Base-by-base conservation (phyloP, 2,888 invertebrate genomes). In the Apoda limacodes region DNA sequence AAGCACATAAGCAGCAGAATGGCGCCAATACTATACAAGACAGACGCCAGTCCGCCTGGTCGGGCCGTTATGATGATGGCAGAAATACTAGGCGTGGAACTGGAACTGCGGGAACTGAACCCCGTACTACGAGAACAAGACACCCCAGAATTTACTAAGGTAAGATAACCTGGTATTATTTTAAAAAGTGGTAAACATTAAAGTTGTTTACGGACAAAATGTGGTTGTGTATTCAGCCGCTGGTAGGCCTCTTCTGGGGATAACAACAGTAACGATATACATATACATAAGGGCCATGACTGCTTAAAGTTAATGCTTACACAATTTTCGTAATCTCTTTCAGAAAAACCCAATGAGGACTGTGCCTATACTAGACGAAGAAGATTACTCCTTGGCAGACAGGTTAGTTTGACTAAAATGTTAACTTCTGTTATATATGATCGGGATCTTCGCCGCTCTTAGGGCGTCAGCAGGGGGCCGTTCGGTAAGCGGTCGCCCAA, bases 331-430 rank as follows among this genome's bases (percentile, higher is more conserved):
- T n/a, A n/a, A n/a, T n/a, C 3, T 4, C 43, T 67, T 60, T 30
- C 57, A 78, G 76, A 74, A 66, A 65, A 78, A 76, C 35, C 75
- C 76, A 2, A 75, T 78, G 74, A 59, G 58, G 36, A 74, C 76
- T 1, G 53, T 78, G 26, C 76, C 76, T 1, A 43, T 66, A 9
- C 51, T 61, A 25, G 70, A 68, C 27, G 76, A 75, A 40, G 66
- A 55, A 2, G 64, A 64, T 28, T 75, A 57, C 46, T 55, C 54
- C 37, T 42, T 76, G 35, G 68, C 65, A 3, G 76, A 78, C 46
- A 78, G 76, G 76, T 71, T 50, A 34, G 9, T n/a, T 22, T 28
- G 13, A 23, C 9, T 12, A 10, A 19, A 11, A 15, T 22, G n/a
- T n/a, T n/a, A n/a, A n/a, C n/a, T n/a, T n/a, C n/a, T n/a, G n/a